phyloP scores from a whole-genome alignment of 2,113 vertebrate genomes.

The Microcebus ravelobensis region DNA sequence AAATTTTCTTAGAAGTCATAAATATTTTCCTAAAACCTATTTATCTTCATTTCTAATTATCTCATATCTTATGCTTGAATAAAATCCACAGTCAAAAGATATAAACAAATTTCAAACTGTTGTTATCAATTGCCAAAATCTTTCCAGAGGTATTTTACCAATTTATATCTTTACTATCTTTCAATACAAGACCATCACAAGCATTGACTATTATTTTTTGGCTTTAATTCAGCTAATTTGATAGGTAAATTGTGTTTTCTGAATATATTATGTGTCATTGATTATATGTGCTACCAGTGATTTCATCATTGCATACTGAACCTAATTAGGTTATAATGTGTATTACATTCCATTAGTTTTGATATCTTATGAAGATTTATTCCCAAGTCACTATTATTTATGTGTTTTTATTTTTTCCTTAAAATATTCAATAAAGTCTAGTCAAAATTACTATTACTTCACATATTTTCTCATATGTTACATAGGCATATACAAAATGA shows the following conservation, averaged over 20 bases:
- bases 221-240: background rate
- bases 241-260: background rate
- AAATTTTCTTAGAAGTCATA: background rate
- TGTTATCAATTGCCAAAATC: background rate
- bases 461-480: background rate
- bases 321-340: background rate
- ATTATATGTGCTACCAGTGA: background rate
- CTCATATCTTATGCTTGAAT: background rate
- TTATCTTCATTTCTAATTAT: background rate
- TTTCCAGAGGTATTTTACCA: background rate
- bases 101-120: background rate
- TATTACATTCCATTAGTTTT: background rate
- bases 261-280: background rate
- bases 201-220: background rate
- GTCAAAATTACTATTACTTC: background rate
- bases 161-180: background rate
- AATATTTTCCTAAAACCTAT: background rate
- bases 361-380: background rate
- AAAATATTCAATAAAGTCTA: background rate
- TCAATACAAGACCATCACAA: background rate
- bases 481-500: background rate
- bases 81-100: background rate
- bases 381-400: background rate
- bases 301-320: background rate
- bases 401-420: background rate